These are phyloP conservation scores for Andrena hattorfiana DNA, from an alignment of 2,888 invertebrate genomes.

Conservation along the genomic window DNA sequence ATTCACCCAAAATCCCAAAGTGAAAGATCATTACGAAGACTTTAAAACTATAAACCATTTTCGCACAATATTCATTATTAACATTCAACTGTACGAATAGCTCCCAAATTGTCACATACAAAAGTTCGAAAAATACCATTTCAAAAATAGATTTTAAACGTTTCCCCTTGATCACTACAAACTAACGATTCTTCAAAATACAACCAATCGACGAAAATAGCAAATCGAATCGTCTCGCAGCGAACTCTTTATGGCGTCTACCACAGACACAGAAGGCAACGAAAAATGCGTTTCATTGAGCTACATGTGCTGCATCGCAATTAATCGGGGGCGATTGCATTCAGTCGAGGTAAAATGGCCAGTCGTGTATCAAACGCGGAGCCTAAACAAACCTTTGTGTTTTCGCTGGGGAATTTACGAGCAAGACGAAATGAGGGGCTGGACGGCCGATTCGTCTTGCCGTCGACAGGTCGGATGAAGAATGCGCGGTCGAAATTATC, in stretches of 20 bases:
- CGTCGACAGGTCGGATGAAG: constrained; percentile 38
- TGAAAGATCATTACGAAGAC: not conserved
- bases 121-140: not conserved
- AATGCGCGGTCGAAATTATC: constrained; percentile 44
- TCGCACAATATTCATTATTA: too few species aligned
- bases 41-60: not conserved
- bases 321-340: constrained; percentile 24
- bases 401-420: constrained; percentile 61
- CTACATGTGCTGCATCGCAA: constrained; percentile 3
- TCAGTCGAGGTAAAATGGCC: constrained; percentile 21
- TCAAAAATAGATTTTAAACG: not conserved
- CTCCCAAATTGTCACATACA: too few species aligned
- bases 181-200: too few species aligned
- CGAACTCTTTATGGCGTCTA: not conserved
- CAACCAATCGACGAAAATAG: not conserved
- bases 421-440: constrained; percentile 44
- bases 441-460: constrained; percentile 44
- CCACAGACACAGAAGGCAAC: not conserved
- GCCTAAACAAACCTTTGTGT: constrained; percentile 62
- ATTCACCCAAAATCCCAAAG: not conserved
- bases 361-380: constrained; percentile 37
- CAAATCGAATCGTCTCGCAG: not conserved
- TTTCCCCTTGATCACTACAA: too few species aligned
- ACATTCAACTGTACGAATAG: too few species aligned
- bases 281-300: not conserved